Conservation (phyloP, 2,113 vertebrate genomes). For the Malurus melanocephalus region DNA sequence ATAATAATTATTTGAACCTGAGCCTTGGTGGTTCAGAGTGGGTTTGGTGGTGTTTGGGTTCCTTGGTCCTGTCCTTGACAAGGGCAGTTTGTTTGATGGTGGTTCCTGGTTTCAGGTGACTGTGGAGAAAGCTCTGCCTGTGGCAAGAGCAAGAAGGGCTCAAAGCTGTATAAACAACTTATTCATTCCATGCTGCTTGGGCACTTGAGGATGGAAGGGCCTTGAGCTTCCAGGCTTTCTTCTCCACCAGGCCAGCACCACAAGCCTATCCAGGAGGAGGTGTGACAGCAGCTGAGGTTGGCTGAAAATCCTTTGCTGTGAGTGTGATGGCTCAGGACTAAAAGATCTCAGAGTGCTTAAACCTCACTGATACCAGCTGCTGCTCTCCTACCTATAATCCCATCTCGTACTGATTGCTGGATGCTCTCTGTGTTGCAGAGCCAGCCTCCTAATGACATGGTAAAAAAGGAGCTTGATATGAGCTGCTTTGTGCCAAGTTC, state of each 20-base stretch:
- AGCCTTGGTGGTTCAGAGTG: background rate
- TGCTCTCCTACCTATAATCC: background rate
- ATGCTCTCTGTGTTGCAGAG: background rate
- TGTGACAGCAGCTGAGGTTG: background rate
- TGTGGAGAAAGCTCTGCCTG: background rate
- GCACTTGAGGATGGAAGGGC: background rate
- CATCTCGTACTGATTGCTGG: background rate
- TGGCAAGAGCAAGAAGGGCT: background rate
- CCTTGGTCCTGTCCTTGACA: background rate
- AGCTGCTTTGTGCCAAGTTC: background rate
- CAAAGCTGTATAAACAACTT: rapidly evolving
- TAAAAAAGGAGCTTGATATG: background rate
- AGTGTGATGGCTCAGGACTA: background rate
- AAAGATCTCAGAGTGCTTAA: background rate
- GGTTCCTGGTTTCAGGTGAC: background rate
- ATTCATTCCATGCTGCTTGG: background rate
- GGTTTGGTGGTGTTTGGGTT: background rate
- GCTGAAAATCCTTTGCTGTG: background rate
- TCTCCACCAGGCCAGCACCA: background rate
- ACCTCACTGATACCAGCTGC: background rate
- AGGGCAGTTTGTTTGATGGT: background rate
- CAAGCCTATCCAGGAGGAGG: background rate
- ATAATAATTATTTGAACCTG: background rate
- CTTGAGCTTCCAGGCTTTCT: background rate
- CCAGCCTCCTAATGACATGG: background rate